Conservation (phyloP, 2,113 vertebrate species). For the Thalassoma bifasciatum region DNA sequence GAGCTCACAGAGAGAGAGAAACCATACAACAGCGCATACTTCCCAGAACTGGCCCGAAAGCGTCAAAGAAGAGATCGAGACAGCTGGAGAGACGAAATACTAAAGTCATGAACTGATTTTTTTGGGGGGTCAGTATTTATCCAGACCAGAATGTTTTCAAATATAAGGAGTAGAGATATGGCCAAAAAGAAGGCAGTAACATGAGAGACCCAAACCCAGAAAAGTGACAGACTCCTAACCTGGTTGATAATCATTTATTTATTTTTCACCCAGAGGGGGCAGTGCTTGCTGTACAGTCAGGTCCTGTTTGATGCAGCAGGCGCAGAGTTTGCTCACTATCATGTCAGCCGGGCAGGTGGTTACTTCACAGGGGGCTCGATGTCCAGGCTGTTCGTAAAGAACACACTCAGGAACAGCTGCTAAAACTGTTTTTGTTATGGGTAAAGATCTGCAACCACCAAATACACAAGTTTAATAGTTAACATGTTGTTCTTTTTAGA, state of each 20-base stretch:
- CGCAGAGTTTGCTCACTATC: slow-evolving; percentile 35
- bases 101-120: slow-evolving; percentile 70
- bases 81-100: slow-evolving; percentile 78
- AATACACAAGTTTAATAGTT: too few species aligned
- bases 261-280: background rate
- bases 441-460: background rate
- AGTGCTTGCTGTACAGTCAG: background rate
- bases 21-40: slow-evolving; percentile 89
- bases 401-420: slow-evolving; percentile 10
- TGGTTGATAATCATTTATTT: slow-evolving; percentile 18
- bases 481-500: too few species aligned
- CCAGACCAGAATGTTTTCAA: background rate
- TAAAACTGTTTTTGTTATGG: background rate
- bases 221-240: background rate
- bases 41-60: slow-evolving; percentile 87
- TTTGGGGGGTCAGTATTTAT: background rate
- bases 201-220: background rate
- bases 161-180: background rate
- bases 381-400: slow-evolving; percentile 17
- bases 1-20: slow-evolving; percentile 81
- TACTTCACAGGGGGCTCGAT: slow-evolving; percentile 38
- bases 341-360: slow-evolving; percentile 54
- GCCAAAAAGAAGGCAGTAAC: background rate
- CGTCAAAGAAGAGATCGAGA: slow-evolving; percentile 77
- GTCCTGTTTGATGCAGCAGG: slow-evolving; percentile 13